A percentile compares a stretch with the other conserved stretches of the same genome.
Conservation (phyloP, 2,888 invertebrate species). For the Terebella lapidaria region DNA sequence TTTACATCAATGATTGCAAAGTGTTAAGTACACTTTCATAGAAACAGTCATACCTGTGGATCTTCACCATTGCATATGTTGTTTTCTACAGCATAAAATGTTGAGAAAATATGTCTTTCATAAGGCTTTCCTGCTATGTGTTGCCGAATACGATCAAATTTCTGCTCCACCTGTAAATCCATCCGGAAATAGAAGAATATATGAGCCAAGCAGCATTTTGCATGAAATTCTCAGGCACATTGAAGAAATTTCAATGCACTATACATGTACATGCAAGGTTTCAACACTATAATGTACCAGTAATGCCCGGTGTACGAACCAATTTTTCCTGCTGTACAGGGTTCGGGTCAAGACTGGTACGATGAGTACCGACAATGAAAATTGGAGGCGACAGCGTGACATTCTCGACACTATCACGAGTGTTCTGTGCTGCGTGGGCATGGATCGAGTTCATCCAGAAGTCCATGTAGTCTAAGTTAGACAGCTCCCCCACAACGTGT, state of each 20-base stretch:
- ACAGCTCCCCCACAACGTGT: conserved; percentile 22
- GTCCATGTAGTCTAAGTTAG: conserved; percentile 44
- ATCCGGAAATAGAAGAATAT: not conserved
- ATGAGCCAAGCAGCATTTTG: not conserved
- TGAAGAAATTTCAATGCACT: no score
- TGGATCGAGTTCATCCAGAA: conserved; percentile 48
- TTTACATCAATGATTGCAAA: no score
- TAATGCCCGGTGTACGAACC: conserved; percentile 6
- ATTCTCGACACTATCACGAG: conserved; percentile 30
- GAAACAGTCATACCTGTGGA: conserved; percentile 9
- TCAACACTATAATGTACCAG: no score
- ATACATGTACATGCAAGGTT: no score
- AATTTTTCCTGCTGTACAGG: conserved; percentile 22
- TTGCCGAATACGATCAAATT: conserved; percentile 43
- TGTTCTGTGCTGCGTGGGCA: conserved; percentile 42
- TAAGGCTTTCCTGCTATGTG: conserved; percentile 48
- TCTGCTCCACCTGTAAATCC: conserved; percentile 44
- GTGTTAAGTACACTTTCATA: no score
- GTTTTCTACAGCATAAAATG: conserved; percentile 43
- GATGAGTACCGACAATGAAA: conserved; percentile 52
- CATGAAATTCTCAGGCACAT: no score
- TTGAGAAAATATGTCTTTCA: conserved; percentile 45
- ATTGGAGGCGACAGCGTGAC: conserved; percentile 49
- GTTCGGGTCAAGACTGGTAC: conserved; percentile 42
- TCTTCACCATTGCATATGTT: conserved; percentile 12